Percentiles rank a stretch among this genome's conserved stretches.
Conservation (phyloP, 2,113 vertebrate species). For the Xiphophorus maculatus region DNA sequence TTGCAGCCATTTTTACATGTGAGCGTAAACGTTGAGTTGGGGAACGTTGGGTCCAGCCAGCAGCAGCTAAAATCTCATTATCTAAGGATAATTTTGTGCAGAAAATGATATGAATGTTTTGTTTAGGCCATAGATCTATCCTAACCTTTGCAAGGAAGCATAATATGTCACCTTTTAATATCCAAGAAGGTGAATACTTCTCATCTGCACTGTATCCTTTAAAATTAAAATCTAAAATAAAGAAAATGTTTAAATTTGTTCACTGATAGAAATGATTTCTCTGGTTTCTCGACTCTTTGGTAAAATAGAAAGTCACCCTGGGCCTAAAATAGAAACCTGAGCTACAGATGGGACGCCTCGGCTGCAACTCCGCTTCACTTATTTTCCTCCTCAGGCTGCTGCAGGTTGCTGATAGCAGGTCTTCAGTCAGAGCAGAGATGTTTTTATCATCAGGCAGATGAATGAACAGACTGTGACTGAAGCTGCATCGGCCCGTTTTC, state of each 20-base stretch:
- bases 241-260: not conserved
- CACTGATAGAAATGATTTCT: slow-evolving; percentile 5
- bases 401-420: slow-evolving; percentile 50
- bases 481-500: slow-evolving; percentile 7
- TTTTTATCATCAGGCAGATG: slow-evolving; percentile 41
- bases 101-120: too few species aligned
- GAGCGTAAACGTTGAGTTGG: too few species aligned
- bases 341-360: slow-evolving; percentile 5
- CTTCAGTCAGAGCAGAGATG: slow-evolving; percentile 47
- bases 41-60: too few species aligned
- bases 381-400: slow-evolving; percentile 6
- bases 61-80: too few species aligned
- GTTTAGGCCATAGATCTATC: too few species aligned
- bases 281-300: slow-evolving; percentile 28
- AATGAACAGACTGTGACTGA: slow-evolving; percentile 76
- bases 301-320: not conserved
- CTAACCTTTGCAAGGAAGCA: too few species aligned
- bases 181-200: too few species aligned
- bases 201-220: too few species aligned
- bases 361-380: slow-evolving; percentile 6
- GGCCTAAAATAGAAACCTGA: slow-evolving; percentile 41
- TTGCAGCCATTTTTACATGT: too few species aligned
- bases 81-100: too few species aligned
- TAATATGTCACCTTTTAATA: too few species aligned
- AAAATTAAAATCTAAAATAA: not conserved